Base-by-base conservation (phyloP, 2,797 vertebrate genomes). In the Peromyscus aztecus region DNA sequence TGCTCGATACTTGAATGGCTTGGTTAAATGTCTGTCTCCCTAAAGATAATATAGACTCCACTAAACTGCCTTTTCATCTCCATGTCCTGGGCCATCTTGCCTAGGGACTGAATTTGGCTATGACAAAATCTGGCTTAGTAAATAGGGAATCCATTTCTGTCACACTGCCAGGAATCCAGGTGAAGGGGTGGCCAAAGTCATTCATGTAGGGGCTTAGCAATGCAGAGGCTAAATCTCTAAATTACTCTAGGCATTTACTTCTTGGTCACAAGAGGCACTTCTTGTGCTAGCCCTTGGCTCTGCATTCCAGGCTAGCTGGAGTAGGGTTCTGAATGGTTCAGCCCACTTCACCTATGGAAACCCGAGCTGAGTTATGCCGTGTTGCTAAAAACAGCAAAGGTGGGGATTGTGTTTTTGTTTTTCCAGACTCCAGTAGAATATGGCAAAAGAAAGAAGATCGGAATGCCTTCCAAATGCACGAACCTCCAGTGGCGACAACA, bases 381-480 rank as follows among this genome's bases (percentile, higher is more conserved):
- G 4, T 83, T 37, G 29, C 21, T 71, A 27, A 59, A 6, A 31
- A 5, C 27, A 86, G 46, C 19, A 27, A 71, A 80, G 4, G 1
- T 34, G 19, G n/a, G 2, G n/a, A 16, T 31, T 82, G 24, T 1
- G 7, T 46, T 76, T 49, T 90, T 43, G 21, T 34, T 61, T 69
- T 55, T 77, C 2, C 8, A 83, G 61, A 61, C 55, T 46, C 83
- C 37, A 40, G 34, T 69, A 76, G 90, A 94, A 91, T 87, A 19
- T 52, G 57, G 27, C 49, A 86, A 94, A 83, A 67, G n/a, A 75
- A 91, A 83, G 73, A 81, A 75, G 21, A 4, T 21, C 13, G 34
- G 69, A 61, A 31, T 71, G 1, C 1, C 37, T 82, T 88, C 61
- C 3, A 8, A 82, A 52, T 14, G 6, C 46, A 34, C 14, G 34